Evolutionary conservation across 2,113 vertebrate genomes (phyloP).

Genomic region (Cyprinodon tularosa): DNA sequence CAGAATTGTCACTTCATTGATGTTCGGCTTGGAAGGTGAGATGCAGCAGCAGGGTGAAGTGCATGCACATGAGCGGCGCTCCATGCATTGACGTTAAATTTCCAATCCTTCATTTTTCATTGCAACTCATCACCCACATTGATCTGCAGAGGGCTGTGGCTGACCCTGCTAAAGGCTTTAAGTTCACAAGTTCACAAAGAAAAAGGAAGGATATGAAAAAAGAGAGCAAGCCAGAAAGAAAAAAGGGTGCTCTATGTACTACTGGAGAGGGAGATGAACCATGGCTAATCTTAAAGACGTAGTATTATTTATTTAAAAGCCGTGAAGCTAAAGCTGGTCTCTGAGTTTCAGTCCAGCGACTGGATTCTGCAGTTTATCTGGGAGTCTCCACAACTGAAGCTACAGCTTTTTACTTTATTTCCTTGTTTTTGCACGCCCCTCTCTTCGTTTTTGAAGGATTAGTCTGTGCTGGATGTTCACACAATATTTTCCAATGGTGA

Average conservation of each 20-base stretch:
- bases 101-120: constrained; percentile 43
- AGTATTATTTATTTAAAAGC: constrained; percentile 83
- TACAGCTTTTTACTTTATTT: constrained; percentile 56
- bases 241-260: constrained; percentile 53
- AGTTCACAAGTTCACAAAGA: constrained; percentile 69
- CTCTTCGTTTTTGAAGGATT: constrained; percentile 56
- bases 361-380: constrained; percentile 60
- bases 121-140: constrained; percentile 30
- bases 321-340: constrained; percentile 70
- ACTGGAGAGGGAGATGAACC: constrained; percentile 74
- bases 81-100: constrained; percentile 40
- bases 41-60: constrained; percentile 49
- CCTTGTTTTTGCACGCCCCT: constrained; percentile 6
- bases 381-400: constrained; percentile 58
- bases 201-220: constrained; percentile 33
- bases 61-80: constrained; percentile 54
- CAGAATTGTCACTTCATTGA: constrained; percentile 56
- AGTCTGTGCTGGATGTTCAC: constrained; percentile 68
- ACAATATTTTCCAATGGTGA: constrained; percentile 78
- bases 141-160: constrained; percentile 32
- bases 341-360: constrained; percentile 61
- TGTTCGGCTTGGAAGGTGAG: constrained; percentile 49
- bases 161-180: constrained; percentile 55
- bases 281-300: constrained; percentile 78
- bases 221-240: constrained; percentile 53